Base-by-base conservation (phyloP, 2,797 vertebrate species). In the Sebastes miniatus region DNA sequence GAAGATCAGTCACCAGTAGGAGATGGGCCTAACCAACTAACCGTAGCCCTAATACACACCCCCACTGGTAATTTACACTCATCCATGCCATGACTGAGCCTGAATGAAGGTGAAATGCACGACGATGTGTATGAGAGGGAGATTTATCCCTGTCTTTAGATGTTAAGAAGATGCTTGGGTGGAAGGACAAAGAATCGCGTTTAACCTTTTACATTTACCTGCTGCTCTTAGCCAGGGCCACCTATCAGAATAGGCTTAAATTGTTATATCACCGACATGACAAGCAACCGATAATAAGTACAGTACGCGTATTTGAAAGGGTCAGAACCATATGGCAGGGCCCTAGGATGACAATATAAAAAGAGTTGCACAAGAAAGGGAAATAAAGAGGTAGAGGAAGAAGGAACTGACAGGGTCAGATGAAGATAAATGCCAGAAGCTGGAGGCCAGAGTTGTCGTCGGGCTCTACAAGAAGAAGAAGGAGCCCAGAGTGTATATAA, bases 341-440 rank as follows among this genome's bases (percentile, higher is more conserved):
- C 64, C 63, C 14, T 8, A 52, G 34, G 56, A 76, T 87, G 75
- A 72, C 57, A 66, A 62, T 79, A 83, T 81, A 71, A 82, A 47
- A 83, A 76, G 77, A 83, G 83, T 72, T 81, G 80, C 43, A 54
- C 10, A 56, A 67, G 71, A 85, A 82, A 85, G 84, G 74, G 32
- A 82, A 89, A 87, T 86, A 75, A 87, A 88, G 76, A 83, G 52
- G 52, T 73, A 58, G 76, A 83, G 80, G 78, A 83, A 75, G 87
- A 80, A 74, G 75, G 73, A 77, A 85, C 43, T 89, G 88, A 86
- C 87, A 90, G 87, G 87, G 83, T 87, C 75, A 87, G 79, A 89
- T 87, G 59, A 90, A 85, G 85, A 90, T 90, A 92, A 90, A 93
- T 90, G 87, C 77, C 80, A 83, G 62, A 75, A 66, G 79, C 69